These are phyloP conservation scores for Meliscaeva auricollis DNA, from an alignment of 2,888 invertebrate genomes.

Conservation along the genomic window DNA sequence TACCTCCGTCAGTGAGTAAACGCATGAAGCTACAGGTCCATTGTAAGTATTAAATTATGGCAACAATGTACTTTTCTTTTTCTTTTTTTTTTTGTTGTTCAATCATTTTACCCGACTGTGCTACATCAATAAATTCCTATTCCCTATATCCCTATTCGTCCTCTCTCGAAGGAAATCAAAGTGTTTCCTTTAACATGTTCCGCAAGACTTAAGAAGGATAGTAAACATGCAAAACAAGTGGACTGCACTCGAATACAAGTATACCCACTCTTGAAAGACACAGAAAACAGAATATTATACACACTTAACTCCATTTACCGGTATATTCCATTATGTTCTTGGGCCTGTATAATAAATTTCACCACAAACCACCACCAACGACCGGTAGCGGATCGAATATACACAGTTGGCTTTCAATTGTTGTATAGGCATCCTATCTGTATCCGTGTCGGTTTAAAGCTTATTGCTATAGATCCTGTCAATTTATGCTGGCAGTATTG, in stretches of 20 bases:
- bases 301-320: constrained; percentile 2
- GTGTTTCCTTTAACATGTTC: constrained; percentile 24
- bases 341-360: constrained; percentile 59
- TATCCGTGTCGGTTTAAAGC: constrained; percentile 20
- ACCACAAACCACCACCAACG: constrained; percentile 52
- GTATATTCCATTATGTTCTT: constrained; percentile 31
- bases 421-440: constrained; percentile 54
- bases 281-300: constrained; percentile 16
- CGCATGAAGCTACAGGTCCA: constrained; percentile 95
- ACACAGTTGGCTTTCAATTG: constrained; percentile 60
- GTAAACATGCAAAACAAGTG: constrained; percentile 60
- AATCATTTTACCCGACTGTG: constrained; percentile 28
- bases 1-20: constrained; percentile 95
- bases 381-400: constrained; percentile 59
- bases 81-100: not conserved
- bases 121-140: constrained; percentile 22
- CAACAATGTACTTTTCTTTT: not conserved
- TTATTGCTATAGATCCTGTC: constrained; percentile 3
- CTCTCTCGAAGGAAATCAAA: constrained; percentile 22
- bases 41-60: constrained; percentile 89
- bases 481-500: not conserved
- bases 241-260: not conserved
- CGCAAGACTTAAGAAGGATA: constrained; percentile 45
- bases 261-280: not conserved
- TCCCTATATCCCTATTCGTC: not conserved